A percentile compares a stretch with the other conserved stretches of the same genome.
Evolutionary conservation across 2,888 invertebrate species (phyloP).

Genomic region (Acleris holmiana): DNA sequence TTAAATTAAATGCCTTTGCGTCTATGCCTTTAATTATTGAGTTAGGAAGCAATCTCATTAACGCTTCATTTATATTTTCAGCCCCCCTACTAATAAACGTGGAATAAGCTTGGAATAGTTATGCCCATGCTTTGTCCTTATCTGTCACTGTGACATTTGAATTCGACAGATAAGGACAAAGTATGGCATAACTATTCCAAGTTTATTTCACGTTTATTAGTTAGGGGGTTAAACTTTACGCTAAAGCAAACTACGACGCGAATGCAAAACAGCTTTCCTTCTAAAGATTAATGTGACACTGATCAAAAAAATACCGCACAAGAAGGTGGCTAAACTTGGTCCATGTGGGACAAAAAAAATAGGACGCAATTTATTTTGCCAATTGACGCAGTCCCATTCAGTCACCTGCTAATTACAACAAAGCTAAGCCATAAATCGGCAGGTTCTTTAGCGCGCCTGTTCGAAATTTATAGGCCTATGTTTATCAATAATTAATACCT

Average conservation of each 20-base stretch:
- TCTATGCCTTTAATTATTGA: slow-evolving; percentile 19
- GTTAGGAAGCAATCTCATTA: slow-evolving; percentile 20
- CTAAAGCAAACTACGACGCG: neutral
- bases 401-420: slow-evolving; percentile 31
- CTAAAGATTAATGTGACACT: neutral
- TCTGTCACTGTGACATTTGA: too few relatives aligned
- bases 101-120: too few relatives aligned
- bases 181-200: too few relatives aligned
- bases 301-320: too few relatives aligned
- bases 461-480: slow-evolving; percentile 28
- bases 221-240: too few relatives aligned
- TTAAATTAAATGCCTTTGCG: slow-evolving; percentile 51
- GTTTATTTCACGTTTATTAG: too few relatives aligned
- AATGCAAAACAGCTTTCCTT: neutral
- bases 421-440: slow-evolving; percentile 19
- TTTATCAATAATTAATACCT: slow-evolving; percentile 37
- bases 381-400: slow-evolving; percentile 13
- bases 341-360: neutral
- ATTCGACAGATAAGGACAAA: too few relatives aligned
- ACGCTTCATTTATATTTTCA: slow-evolving; percentile 3
- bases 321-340: neutral
- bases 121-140: too few relatives aligned
- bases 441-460: slow-evolving; percentile 28
- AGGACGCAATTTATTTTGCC: neutral
- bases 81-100: too few relatives aligned